Base-by-base conservation (phyloP, 2,888 invertebrate genomes). In the Drosophila stalkeri region DNA sequence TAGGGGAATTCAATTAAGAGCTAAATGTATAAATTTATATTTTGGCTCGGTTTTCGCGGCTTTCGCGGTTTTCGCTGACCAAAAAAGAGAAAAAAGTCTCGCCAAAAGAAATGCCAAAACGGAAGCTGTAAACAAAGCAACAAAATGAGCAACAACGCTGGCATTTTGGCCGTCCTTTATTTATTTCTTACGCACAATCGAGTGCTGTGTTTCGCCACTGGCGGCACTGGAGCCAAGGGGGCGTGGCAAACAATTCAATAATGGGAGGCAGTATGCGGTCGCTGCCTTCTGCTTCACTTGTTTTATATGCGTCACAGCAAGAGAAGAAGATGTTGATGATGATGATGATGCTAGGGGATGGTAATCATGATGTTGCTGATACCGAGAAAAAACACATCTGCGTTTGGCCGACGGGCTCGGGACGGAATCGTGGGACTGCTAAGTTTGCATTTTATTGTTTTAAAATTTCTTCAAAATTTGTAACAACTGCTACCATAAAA, bases 1-100 rank as follows among this genome's bases (percentile, higher is more conserved):
- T 41, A 71, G 75, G 72, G 77, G 82, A 90, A 88, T 90, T 90
- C 77, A 82, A 88, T 86, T 90, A 77, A 76, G 64, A 67, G 52
- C 49, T 47, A 65, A 77, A 75, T 67, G 41, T 72, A 79, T 79
- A 72, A 71, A 72, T 75, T 81, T 57, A 51, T 60, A 55, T 66
- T 75, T 70, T 64, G 35, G 20, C 18, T 62, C 27, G 27, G 27
- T 27, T 27, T 27, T 27, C 27, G 27, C 27, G 5, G 27, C 27
- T 27, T 5, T 27, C 62, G 80, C 59, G 76, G 67, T 61, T 80
- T 57, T 37, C 11, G 47, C 60, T 73, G 61, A 55, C 71, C 69
- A 66, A 68, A 68, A 66, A 82, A 64, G n/a, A 71, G 23, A 44
- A 54, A 54, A 20, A 35, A 52, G 8, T 52, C 16, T 46, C 43